phyloP scores from a whole-genome alignment of 2,888 invertebrate species.

The Apantesis nais region DNA sequence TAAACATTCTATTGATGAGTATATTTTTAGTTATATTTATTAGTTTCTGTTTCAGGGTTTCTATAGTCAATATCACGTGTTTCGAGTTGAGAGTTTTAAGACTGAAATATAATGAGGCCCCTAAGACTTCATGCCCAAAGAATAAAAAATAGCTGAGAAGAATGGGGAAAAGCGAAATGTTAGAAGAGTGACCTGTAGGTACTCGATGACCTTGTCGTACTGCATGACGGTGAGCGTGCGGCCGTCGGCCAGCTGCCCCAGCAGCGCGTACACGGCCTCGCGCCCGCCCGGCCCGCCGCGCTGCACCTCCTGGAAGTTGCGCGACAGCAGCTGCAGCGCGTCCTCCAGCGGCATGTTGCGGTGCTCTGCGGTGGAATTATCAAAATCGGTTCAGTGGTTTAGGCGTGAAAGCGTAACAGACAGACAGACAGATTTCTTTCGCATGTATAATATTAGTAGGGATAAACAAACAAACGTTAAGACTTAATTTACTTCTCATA shows the following conservation, averaged over 20 bases:
- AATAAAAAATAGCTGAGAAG: no score
- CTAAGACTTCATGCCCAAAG: no score
- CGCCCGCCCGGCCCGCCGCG: constrained; percentile 84
- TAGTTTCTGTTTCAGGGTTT: no score
- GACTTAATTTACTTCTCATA: not conserved
- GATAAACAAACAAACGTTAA: not conserved
- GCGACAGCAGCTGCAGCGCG: constrained; percentile 91
- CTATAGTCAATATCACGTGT: no score
- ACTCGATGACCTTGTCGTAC: constrained; percentile 90
- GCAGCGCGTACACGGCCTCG: constrained; percentile 88
- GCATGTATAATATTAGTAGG: no score
- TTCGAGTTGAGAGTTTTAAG: no score
- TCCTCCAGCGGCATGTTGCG: constrained; percentile 98
- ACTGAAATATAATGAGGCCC: no score
- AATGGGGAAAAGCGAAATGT: not conserved
- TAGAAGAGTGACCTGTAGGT: constrained; percentile 64
- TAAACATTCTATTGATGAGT: no score
- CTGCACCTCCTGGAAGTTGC: constrained; percentile 87
- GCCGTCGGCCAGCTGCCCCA: constrained; percentile 94
- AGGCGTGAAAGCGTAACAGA: no score
- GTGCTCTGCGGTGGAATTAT: constrained; percentile 89
- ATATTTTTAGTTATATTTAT: no score
- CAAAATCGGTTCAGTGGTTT: no score
- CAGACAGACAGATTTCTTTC: no score
- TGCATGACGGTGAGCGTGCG: constrained; percentile 91